Conservation (phyloP, 2,888 invertebrate genomes). For the Hyalella azteca region DNA sequence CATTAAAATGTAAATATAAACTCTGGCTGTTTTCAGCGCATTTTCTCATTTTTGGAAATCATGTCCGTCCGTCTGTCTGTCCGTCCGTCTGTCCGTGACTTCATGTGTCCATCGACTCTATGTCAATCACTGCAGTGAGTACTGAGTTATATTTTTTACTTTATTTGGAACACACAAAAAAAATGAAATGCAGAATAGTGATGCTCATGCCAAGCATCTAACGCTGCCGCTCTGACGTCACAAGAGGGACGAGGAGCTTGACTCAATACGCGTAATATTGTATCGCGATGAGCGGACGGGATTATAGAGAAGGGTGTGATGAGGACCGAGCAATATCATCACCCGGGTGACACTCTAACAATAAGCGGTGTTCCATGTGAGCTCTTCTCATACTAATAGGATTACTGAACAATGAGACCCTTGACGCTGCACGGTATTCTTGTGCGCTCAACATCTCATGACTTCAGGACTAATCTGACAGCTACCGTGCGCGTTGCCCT, state of each 20-base stretch:
- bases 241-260: too few species aligned
- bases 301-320: not conserved
- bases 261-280: too few species aligned
- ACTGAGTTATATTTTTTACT: not conserved
- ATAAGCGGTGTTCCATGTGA: not conserved
- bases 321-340: not conserved
- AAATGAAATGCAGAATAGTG: not conserved
- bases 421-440: not conserved
- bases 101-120: not conserved
- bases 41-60: too few species aligned
- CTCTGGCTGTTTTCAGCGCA: too few species aligned
- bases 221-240: not conserved
- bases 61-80: too few species aligned
- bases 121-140: not conserved
- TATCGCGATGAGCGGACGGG: too few species aligned
- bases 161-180: not conserved
- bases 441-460: not conserved
- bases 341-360: not conserved
- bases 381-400: constrained; percentile 19
- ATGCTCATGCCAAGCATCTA: not conserved
- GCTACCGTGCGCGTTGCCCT: not conserved
- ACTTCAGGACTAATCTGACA: constrained; percentile 25
- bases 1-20: too few species aligned
- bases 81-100: too few species aligned
- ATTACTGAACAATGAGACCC: constrained; percentile 14